Conservation (phyloP, 92 coral and sea anemone genomes). For the Meandrina meandrites region DNA sequence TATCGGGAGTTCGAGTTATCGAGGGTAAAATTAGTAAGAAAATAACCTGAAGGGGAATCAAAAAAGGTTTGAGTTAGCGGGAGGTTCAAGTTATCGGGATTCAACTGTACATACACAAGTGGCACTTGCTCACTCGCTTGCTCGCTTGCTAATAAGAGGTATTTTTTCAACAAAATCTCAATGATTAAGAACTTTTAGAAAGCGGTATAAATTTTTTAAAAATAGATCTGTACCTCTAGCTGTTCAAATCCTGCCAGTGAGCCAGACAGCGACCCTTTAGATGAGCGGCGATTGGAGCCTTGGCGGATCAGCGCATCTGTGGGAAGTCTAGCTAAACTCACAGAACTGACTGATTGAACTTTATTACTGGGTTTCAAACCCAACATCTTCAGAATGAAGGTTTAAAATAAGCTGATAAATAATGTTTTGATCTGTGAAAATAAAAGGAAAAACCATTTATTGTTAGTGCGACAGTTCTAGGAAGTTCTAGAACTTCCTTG, state of each 20-base stretch:
- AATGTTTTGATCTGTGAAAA: conserved; percentile 10
- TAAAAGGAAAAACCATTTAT: background rate
- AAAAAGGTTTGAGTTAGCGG: too few relatives aligned
- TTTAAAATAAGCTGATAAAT: background rate
- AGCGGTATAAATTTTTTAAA: too few relatives aligned
- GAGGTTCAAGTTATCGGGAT: too few relatives aligned
- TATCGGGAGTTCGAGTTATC: too few relatives aligned
- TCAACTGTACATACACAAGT: too few relatives aligned
- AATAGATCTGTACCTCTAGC: conserved; percentile 25
- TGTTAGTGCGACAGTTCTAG: background rate
- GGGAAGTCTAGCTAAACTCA: conserved; percentile 43
- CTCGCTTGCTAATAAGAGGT: too few relatives aligned
- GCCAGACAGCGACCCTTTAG: conserved; percentile 41
- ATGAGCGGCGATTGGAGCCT: conserved; percentile 16
- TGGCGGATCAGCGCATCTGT: conserved; percentile 11
- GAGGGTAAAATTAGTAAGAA: too few relatives aligned
- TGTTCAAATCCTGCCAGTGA: conserved; percentile 50
- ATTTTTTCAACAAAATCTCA: too few relatives aligned
- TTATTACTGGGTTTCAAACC: conserved; percentile 38
- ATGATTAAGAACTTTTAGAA: too few relatives aligned
- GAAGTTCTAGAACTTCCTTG: background rate
- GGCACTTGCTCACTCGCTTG: too few relatives aligned
- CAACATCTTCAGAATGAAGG: conserved; percentile 18
- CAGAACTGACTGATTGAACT: conserved; percentile 41
- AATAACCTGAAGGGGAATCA: too few relatives aligned